These are phyloP conservation scores for Clinocottus analis DNA, from an alignment of 2,113 vertebrate genomes.

Conservation along the genomic window DNA sequence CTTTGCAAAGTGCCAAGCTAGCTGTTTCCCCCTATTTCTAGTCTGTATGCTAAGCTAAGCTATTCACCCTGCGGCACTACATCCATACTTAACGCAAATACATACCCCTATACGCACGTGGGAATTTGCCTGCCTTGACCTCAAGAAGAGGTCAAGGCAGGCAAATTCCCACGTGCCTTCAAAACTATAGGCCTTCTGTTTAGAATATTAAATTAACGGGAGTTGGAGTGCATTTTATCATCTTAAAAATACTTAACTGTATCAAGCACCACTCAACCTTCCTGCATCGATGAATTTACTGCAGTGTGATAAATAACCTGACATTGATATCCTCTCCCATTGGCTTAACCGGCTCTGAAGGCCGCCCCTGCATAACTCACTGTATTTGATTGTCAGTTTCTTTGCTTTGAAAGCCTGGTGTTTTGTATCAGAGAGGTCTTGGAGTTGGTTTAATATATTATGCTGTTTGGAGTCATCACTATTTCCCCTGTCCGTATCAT, in stretches of 20 bases:
- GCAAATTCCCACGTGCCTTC: neutral
- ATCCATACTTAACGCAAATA: neutral
- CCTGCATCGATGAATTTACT: neutral
- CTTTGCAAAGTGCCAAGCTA: neutral
- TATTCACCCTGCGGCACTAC: neutral
- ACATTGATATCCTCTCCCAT: neutral
- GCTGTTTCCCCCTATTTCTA: neutral
- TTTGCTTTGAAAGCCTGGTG: neutral
- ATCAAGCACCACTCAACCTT: neutral
- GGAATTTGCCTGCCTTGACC: too few relatives aligned
- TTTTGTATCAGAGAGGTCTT: neutral
- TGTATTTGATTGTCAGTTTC: neutral
- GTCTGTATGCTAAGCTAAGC: neutral
- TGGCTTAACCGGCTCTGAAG: neutral
- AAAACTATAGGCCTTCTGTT: neutral
- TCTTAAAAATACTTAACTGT: neutral
- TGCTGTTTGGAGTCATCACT: neutral
- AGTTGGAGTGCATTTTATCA: neutral
- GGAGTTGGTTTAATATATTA: neutral
- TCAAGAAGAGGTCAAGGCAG: slow-evolving; percentile 7
- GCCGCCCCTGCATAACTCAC: neutral
- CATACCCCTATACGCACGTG: too few relatives aligned
- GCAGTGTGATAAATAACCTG: slow-evolving; percentile 1
- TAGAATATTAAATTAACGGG: neutral
- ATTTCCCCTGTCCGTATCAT: slow-evolving; percentile 1